Evolutionary conservation across 1,140 invertebrate species (phyloP).

Genomic region (Maniola jurtina): DNA sequence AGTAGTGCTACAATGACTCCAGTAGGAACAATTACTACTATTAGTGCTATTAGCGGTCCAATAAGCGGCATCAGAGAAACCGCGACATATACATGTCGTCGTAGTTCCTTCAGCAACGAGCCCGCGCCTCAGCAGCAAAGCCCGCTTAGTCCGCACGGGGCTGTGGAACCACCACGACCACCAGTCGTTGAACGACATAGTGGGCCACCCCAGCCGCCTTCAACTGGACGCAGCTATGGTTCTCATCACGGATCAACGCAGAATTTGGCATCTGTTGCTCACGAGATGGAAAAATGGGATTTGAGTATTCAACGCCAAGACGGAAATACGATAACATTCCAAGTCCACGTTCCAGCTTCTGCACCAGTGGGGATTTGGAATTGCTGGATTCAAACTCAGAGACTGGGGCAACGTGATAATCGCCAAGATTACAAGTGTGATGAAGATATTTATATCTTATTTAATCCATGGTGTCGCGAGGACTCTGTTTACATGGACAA

Average conservation of each 20-base stretch:
- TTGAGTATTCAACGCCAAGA: constrained; percentile 80
- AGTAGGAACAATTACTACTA: constrained; percentile 49
- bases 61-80: constrained; percentile 68
- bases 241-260: constrained; percentile 71
- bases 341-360: constrained; percentile 81
- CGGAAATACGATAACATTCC: constrained; percentile 80
- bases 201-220: constrained; percentile 56
- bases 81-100: constrained; percentile 66
- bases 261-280: constrained; percentile 72
- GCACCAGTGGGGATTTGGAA: constrained; percentile 85
- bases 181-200: constrained; percentile 65
- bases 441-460: constrained; percentile 85
- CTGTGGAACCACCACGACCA: constrained; percentile 62
- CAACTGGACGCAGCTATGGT: constrained; percentile 60
- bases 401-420: constrained; percentile 75
- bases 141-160: constrained; percentile 70
- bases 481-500: constrained; percentile 85
- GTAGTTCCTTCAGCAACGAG: constrained; percentile 74
- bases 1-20: constrained; percentile 45
- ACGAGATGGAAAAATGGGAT: constrained; percentile 81
- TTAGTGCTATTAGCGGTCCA: constrained; percentile 48
- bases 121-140: constrained; percentile 67
- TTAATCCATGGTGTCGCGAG: constrained; percentile 90
- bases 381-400: constrained; percentile 81
- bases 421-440: constrained; percentile 79